Base-by-base conservation (phyloP, 2,888 invertebrate species). In the Neuroscelio doddi region DNA sequence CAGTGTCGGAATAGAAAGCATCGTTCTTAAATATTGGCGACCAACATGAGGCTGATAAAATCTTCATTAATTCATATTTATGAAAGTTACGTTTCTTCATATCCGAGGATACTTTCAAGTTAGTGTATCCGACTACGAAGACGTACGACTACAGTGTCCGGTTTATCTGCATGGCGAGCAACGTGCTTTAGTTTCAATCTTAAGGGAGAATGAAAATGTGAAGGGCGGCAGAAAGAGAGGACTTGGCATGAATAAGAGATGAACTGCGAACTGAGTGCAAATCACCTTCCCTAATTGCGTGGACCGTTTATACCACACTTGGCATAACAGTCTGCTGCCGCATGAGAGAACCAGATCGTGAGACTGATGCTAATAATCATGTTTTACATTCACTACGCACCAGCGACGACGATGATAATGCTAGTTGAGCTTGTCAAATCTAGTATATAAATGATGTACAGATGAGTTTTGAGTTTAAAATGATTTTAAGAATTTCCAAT, bases 231-330 rank as follows among this genome's bases (percentile, higher is more conserved):
- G 42, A 36, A 27, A 27, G 64, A 64, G 66, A 51, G 65, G 63
- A 51, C 5, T 3, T 41, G 52, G 51, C 73, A 80, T 82, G 82
- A 82, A 82, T 82, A 82, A 82, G 82, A 82, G 79, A 82, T 82
- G 82, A 82, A 76, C 53, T 70, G 67, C 65, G 70, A 74, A 74
- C 73, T 70, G 70, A 70, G 79, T 79, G 80, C 78, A 78, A 81
- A 80, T 78, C 80, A 79, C 77, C 81, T 80, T 81, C 73, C 78
- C 80, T 82, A 82, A 82, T 82, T 82, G 82, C 80, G 76, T 76
- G 76, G 80, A 79, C 81, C 80, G 82, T 80, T 81, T 80, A 78
- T 70, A 70, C 75, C 72, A 70, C 72, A 70, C 68, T 66, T 55
- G 67, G 61, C 64, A 66, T 66, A 63, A 68, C 70, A 59, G 68